Base-by-base conservation (phyloP, 2,113 vertebrate species). In the Percopsis transmontana region DNA sequence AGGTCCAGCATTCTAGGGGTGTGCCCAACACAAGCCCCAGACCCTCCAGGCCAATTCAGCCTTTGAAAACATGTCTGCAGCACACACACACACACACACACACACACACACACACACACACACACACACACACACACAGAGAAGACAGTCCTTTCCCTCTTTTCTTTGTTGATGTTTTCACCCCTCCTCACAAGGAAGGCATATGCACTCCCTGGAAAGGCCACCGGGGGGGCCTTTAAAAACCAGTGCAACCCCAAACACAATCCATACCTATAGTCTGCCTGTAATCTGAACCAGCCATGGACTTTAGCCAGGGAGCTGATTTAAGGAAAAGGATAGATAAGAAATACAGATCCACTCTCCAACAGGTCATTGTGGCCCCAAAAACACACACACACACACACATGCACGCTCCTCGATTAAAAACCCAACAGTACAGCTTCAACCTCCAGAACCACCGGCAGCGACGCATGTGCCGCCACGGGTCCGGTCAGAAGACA, bases 141-240 rank as follows among this genome's bases (percentile, higher is more conserved):
- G 81, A 84, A 88, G 81, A 85, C 70, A 81, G 69, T 70, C 81
- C 82, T 83, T 83, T 80, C 86, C 87, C 83, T 84, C 79, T 80
- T 78, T 84, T 80, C 84, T 75, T 89, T 89, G 86, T 87, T 84
- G 84, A 87, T 87, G 77, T 87, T 82, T 79, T 83, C 78, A 76
- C 67, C 33, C 66, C 74, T 68, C 57, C 68, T 75, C 64, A 77
- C 84, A 88, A 83, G 77, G 80, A 77, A 83, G 77, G 78, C 80
- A 85, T 83, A 76, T 82, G 84, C 66, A 68, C 74, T 84, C 77
- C 73, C 73, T 68, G 11, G 39, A 83, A 77, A 86, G 79, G 76
- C 83, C 80, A 27, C 82, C 83, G 58, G 47, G 47, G 81, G 68
- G 76, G 68, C 79, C 20, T 86, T 69, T 47, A 62, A 69, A 83